Conservation (phyloP, 1,140 invertebrate genomes). For the Pseudachorutes palmiensis region DNA sequence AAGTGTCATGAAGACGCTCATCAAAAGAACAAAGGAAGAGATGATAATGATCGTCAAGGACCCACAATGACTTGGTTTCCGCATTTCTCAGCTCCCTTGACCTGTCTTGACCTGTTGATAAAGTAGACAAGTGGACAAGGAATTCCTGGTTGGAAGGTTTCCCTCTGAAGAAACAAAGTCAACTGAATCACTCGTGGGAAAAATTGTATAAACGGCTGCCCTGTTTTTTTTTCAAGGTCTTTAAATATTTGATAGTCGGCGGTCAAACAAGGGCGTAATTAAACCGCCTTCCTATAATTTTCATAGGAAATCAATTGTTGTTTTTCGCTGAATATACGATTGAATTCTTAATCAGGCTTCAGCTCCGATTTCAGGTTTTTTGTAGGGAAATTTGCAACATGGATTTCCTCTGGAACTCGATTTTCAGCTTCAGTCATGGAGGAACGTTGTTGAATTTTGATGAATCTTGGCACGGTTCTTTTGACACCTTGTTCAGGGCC, state of each 20-base stretch:
- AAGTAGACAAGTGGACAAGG: too few relatives aligned
- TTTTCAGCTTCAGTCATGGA: too few relatives aligned
- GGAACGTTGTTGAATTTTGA: too few relatives aligned
- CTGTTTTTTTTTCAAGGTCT: slow-evolving; percentile 1
- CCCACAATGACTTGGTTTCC: neutral
- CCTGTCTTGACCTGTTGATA: too few relatives aligned
- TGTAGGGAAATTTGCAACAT: too few relatives aligned
- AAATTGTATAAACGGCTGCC: neutral
- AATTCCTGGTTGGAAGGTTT: too few relatives aligned
- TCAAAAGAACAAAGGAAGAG: neutral
- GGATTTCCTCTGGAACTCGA: too few relatives aligned
- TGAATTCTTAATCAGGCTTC: neutral
- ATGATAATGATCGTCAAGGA: slow-evolving; percentile 1
- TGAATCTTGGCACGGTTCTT: too few relatives aligned
- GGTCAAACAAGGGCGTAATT: neutral
- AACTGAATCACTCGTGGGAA: neutral
- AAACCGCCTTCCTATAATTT: neutral
- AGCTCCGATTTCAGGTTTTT: neutral
- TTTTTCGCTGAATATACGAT: neutral
- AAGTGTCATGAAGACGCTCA: neutral
- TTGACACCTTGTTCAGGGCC: too few relatives aligned
- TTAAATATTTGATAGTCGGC: neutral
- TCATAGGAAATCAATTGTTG: neutral
- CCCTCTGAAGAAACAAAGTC: too few relatives aligned
- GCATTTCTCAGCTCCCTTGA: neutral